Evolutionary conservation across 2,797 vertebrate genomes (phyloP), one percentile per base, ranked within the genome.

Genomic region (Lepidocolaptes lacrymiger): DNA sequence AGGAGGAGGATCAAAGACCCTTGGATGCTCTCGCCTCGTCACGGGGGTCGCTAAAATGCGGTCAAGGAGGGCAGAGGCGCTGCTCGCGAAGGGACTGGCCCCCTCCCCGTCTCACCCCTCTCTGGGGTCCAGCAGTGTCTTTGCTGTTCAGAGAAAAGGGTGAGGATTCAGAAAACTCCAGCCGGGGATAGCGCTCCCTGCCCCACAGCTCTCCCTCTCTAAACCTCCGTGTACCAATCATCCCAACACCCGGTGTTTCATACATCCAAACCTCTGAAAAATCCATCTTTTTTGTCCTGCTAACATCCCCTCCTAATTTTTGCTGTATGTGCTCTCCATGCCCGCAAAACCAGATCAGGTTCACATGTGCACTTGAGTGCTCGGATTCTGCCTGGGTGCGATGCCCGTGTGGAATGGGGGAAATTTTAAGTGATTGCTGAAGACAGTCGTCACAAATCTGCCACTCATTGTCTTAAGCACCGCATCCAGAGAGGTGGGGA

Each of bases 351-450:
- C 28, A 16, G 34, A 15, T 12, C 22, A 9, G 68, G 39, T 28
- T 13, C 14, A 4, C 0, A 5, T 1, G 46, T 2, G 1, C 0
- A 0, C 6, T 11, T 3, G 54, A 36, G 8, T 2, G 0, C 26
- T 62, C 2, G 3, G 62, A 6, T 71, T 24, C 37, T 55, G 54
- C 73, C 72, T 1, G 18, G 2, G 1, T 1, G 13, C 3, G 37
- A 73, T 28, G 61, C 76, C 46, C 5, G 22, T 3, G 9, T 19
- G 63, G 61, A 64, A 52, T 0, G 0, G 18, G 46, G 3, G 27
- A 1, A 5, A 21, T 72, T 66, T 32, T 30, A 14, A 80, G 41
- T 2, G 36, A 46, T 54, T 7, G 49, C 24, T 21, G 20, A 89
- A 56, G 77, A 34, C 88, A 26, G 12, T 22, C 8, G 1, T 36